Evolutionary conservation across 2,888 invertebrate species (phyloP).

Genomic region (Dasypogon diadema): DNA sequence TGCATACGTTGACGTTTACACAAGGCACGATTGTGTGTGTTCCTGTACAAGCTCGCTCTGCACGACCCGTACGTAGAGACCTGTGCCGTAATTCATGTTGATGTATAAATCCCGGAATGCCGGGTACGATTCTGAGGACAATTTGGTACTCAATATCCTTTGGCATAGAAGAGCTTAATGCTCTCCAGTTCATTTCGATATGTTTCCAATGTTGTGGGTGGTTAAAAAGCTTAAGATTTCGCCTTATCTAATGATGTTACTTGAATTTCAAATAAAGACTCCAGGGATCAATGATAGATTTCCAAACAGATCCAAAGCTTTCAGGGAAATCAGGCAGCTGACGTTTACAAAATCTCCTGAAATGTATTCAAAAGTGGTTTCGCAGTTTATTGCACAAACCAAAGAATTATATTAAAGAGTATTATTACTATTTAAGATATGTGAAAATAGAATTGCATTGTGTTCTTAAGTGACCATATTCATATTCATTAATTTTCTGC

Average conservation of each 20-base stretch:
- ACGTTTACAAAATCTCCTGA: too few relatives aligned
- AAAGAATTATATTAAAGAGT: too few relatives aligned
- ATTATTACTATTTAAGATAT: too few relatives aligned
- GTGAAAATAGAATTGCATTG: too few relatives aligned
- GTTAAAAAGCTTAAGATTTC: conserved; percentile 30
- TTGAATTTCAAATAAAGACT: too few relatives aligned
- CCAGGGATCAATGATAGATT: too few relatives aligned
- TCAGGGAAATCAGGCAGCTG: too few relatives aligned
- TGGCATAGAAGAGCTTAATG: conserved; percentile 26
- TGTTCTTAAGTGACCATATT: too few relatives aligned
- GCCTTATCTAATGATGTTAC: background rate
- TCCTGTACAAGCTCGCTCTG: background rate
- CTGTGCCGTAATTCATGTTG: conserved; percentile 10
- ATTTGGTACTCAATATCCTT: conserved; percentile 32
- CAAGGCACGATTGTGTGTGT: background rate
- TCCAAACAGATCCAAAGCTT: too few relatives aligned
- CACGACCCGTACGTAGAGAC: background rate
- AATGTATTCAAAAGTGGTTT: too few relatives aligned
- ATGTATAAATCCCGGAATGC: background rate
- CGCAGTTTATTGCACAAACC: too few relatives aligned
- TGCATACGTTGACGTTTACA: conserved; percentile 37
- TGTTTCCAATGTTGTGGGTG: conserved; percentile 9
- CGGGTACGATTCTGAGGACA: conserved; percentile 1
- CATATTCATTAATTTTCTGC: too few relatives aligned
- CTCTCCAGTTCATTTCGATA: conserved; percentile 11